A percentile compares a stretch with the other conserved stretches of the same genome.
Evolutionary conservation across 2,797 vertebrate genomes (phyloP).

Genomic region (Eremophila alpestris): DNA sequence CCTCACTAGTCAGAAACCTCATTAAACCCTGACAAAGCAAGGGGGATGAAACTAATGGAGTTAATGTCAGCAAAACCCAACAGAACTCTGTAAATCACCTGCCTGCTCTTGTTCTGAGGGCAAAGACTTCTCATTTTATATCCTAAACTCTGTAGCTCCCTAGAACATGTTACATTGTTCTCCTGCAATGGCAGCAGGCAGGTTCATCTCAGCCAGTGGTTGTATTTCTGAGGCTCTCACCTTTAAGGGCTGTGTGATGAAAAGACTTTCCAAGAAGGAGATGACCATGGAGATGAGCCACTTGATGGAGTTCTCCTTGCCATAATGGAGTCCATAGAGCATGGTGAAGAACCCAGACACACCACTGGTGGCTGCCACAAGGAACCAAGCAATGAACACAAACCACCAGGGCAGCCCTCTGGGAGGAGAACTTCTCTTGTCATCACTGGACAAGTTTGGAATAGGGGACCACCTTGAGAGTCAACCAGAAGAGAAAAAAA

Average conservation of each 20-base stretch:
- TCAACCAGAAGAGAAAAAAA: not conserved
- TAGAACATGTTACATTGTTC: not conserved
- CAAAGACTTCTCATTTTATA: not conserved
- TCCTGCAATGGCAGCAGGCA: not conserved
- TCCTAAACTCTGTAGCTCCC: not conserved
- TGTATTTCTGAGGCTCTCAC: slow-evolving; percentile 72
- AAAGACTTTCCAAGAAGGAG: slow-evolving; percentile 93
- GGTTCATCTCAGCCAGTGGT: not conserved
- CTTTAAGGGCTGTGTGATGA: slow-evolving; percentile 94
- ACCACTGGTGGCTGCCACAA: slow-evolving; percentile 84
- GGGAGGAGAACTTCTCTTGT: slow-evolving; percentile 60
- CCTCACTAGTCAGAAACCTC: not conserved
- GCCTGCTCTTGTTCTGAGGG: not conserved
- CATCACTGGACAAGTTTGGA: slow-evolving; percentile 66
- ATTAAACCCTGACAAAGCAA: not conserved
- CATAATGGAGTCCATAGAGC: slow-evolving; percentile 92
- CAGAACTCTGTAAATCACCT: not conserved
- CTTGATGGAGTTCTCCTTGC: slow-evolving; percentile 89
- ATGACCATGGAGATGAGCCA: slow-evolving; percentile 95
- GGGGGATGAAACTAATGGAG: not conserved
- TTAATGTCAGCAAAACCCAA: not conserved
- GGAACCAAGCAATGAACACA: slow-evolving; percentile 88
- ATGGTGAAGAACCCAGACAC: slow-evolving; percentile 93
- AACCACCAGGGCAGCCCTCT: slow-evolving; percentile 93
- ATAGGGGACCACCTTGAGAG: slow-evolving; percentile 49